Conservation (phyloP, 1,140 invertebrate species). For the Dendroctonus ponderosae region DNA sequence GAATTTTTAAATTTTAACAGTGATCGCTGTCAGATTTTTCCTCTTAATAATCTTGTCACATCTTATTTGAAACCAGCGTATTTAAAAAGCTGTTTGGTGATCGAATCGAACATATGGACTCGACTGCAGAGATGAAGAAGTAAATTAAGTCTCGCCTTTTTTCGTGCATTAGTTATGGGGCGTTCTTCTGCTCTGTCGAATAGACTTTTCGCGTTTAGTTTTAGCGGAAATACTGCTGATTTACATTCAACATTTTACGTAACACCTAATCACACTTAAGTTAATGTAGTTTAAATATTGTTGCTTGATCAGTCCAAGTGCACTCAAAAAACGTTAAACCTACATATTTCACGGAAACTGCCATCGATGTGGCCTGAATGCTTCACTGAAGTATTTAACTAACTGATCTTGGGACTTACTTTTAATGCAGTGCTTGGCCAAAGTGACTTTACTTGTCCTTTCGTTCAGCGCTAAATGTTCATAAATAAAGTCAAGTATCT, state of each 20-base stretch:
- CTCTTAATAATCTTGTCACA: constrained; percentile 11
- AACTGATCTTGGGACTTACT: constrained; percentile 2
- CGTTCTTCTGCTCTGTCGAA: too few relatives aligned
- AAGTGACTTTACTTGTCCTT: constrained; percentile 11
- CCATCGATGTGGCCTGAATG: too few relatives aligned
- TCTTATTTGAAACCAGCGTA: constrained; percentile 21
- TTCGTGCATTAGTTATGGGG: too few relatives aligned
- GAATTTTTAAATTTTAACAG: constrained; percentile 21
- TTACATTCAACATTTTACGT: too few relatives aligned
- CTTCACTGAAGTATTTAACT: background rate
- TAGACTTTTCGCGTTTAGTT: too few relatives aligned
- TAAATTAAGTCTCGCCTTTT: background rate
- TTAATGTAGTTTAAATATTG: too few relatives aligned
- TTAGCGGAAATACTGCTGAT: too few relatives aligned
- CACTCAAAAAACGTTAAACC: too few relatives aligned
- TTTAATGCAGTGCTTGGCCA: background rate
- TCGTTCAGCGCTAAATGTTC: background rate
- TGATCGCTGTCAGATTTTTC: constrained; percentile 17
- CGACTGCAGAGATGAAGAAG: constrained; percentile 3
- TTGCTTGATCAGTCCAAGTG: too few relatives aligned
- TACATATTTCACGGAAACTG: too few relatives aligned
- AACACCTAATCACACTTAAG: too few relatives aligned
- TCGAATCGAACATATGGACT: constrained; percentile 14
- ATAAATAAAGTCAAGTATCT: background rate
- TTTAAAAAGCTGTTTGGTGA: constrained; percentile 15